Conservation (phyloP, 1,140 invertebrate species). For the Cryptotermes secundus region DNA sequence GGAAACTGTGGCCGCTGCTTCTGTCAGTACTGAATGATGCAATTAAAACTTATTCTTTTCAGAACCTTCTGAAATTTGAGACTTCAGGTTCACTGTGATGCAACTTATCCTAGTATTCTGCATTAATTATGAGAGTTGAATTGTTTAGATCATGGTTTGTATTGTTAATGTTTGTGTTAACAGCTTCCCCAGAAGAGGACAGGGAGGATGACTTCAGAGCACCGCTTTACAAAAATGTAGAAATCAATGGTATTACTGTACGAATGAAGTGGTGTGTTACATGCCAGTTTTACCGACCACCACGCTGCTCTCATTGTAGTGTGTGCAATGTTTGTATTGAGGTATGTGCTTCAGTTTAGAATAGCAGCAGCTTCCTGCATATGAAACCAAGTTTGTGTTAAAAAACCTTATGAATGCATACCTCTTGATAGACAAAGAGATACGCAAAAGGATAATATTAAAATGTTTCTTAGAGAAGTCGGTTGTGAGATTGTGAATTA, state of each 20-base stretch:
- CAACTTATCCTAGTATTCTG: not conserved
- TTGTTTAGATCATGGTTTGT: slow-evolving; percentile 35
- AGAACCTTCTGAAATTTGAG: too few species aligned
- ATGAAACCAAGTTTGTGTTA: too few species aligned
- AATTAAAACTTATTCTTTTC: too few species aligned
- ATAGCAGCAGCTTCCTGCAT: too few species aligned
- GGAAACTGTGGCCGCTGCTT: too few species aligned
- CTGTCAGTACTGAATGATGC: too few species aligned
- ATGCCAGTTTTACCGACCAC: slow-evolving; percentile 98
- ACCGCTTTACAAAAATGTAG: slow-evolving; percentile 96
- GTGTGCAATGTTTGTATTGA: slow-evolving; percentile 99
- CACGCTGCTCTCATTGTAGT: slow-evolving; percentile 97
- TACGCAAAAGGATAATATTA: too few species aligned
- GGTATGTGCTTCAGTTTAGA: slow-evolving; percentile 54
- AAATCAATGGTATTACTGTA: slow-evolving; percentile 97
- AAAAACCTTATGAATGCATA: too few species aligned
- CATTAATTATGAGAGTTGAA: not conserved
- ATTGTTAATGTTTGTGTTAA: slow-evolving; percentile 29
- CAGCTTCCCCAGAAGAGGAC: slow-evolving; percentile 94
- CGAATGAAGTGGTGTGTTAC: slow-evolving; percentile 99
- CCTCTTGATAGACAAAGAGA: too few species aligned
- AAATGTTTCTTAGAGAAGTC: too few species aligned
- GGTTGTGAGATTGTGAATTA: too few species aligned
- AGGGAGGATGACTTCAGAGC: slow-evolving; percentile 96
- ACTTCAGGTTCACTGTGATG: too few species aligned